Base-by-base conservation (phyloP, 2,113 vertebrate species). In the Tragelaphus strepsiceros region DNA sequence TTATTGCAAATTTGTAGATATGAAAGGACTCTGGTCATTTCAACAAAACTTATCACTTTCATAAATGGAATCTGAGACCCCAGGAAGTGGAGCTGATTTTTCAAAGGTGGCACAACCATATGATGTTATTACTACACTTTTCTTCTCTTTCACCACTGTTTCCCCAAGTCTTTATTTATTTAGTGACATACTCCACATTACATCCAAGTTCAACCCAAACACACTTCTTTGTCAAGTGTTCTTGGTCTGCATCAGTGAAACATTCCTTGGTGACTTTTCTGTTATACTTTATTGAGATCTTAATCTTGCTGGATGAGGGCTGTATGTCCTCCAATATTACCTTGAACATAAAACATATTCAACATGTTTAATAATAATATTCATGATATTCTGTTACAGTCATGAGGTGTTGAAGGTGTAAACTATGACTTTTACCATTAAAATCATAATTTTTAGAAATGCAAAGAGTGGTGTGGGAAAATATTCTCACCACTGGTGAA, bases 401-500 rank as follows among this genome's bases (percentile, higher is more conserved):
- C 53, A 91, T 15, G 49, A 97, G 95, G 85, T 90, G n/a, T n/a
- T 62, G 28, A 15, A 96, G 87, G 95, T 96, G 19, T 86, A 49
- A 90, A 32, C 64, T 59, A 80, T n/a, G 84, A 97, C 84, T 97
- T 90, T 97, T 58, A 77, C 88, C 90, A 92, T 3, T 28, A 67
- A 95, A 96, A 94, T 24, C 53, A 49, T 92, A 49, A 94, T 97
- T 98, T 98, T 97, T 95, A 97, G 91, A 97, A 98, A 91, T 93
- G 59, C 84, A 80, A 96, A 97, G 80, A 94, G 43, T 78, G 59
- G 28, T 96, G 80, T 90, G 86, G 90, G 84, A 97, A 97, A 98
- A 97, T 96, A 93, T 77, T 97, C 98, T 98, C 96, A 97, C 96
- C 93, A 83, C 91, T 97, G 95, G 96, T 98, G 97, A 97, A 98